Base-by-base conservation (phyloP, 2,113 vertebrate species). In the Mionectes macconnelli region DNA sequence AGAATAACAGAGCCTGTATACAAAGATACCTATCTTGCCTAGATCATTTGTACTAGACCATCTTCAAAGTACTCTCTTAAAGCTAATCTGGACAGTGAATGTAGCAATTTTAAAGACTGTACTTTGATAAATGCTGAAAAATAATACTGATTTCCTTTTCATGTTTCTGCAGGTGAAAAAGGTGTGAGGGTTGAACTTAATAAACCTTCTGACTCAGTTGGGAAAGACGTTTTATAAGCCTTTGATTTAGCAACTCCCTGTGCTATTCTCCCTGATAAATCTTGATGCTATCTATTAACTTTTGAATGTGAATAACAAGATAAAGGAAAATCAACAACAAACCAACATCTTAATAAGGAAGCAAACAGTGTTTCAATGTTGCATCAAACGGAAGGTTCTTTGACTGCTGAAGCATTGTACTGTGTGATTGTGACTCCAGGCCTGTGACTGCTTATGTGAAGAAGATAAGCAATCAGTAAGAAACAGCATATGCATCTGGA, bases 151-250 rank as follows among this genome's bases (percentile, higher is more conserved):
- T 76, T 74, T 73, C 39, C 39, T 89, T 90, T 70, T 82, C 70
- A 1, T 96, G 40, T 93, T 80, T 95, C 69, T 93, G 87, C 98
- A 96, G 99, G 99, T 97, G 99, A 99, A 96, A 99, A 99, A 98
- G 99, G 98, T 96, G 98, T 99, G 96, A 99, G 99, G 98, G 98
- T 99, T 95, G 99, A 99, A 96, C 98, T 99, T 83, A 98, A 97
- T 97, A 99, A 99, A 98, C 98, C 99, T 89, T 98, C 98, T n/a
- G 98, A 99, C 91, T 97, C 98, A 78, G 97, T 98, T 98, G 98
- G 98, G 89, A 98, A 98, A 97, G 97, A 98, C 24, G 95, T 96
- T 97, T 94, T 96, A 93, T 89, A 96, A 94, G 97, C 95, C 95
- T 97, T 89, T 91, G 92, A 90, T 93, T 95, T 97, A 92, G 97